Base-by-base conservation (phyloP, 2,888 invertebrate species). In the Lingula anatina region DNA sequence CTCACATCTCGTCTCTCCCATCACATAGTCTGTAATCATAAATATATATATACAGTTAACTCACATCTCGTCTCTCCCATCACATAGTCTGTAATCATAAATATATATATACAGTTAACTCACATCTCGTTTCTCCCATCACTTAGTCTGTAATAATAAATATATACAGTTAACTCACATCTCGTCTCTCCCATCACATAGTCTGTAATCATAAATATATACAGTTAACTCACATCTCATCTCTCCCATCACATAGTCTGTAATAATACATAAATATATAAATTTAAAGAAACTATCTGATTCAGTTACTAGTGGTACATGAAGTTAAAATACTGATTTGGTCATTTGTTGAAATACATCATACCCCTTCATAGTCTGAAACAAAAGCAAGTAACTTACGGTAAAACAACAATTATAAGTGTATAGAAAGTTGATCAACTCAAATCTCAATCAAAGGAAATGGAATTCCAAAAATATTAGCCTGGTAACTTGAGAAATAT, bases 101-200 rank as follows among this genome's bases (percentile, higher is more conserved):
- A 48, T 38, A 35, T 20, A 37, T 49, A n/a, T n/a, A n/a, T n/a
- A 89, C 86, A 58, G 83, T 82, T 69, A 85, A 73, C 23, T 79
- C 79, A 66, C 84, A 73, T 27, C 67, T 67, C 38, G 69, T 62
- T 53, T 75, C 77, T 38, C 75, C 78, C 74, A 78, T 76, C 51
- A 70, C 75, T 63, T 78, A 76, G 64, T 78, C 75, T 69, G 66
- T 62, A 69, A 62, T 31, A 28, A 48, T 38, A 35, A 24, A 37
- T 49, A n/a, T n/a, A n/a, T n/a, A 89, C 86, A 58, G 83, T 82
- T 69, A 85, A 73, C 23, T 79, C 79, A 66, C 84, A 73, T 27
- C 67, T 67, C 38, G 69, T 62, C 54, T 75, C 77, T 38, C 75
- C 78, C 74, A 78, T 76, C 51, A 70, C 75, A 64, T 78, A 76